These are phyloP conservation scores for Chirona hameri DNA, from an alignment of 2,888 invertebrate species.

Conservation along the genomic window DNA sequence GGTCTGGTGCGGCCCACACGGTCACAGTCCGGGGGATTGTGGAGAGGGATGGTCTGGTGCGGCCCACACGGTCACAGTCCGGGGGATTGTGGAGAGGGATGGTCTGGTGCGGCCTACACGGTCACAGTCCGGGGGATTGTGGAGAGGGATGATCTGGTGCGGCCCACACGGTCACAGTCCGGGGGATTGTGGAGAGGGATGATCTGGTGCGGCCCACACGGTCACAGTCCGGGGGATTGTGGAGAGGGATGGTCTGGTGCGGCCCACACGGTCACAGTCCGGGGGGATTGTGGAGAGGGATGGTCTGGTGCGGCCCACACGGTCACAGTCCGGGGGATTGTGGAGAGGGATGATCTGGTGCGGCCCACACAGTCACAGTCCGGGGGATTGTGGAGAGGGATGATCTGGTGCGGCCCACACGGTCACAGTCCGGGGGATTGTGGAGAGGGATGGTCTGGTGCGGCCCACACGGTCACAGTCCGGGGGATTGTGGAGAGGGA, in stretches of 20 bases:
- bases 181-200: neutral
- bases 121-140: neutral
- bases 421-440: neutral
- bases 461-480: neutral
- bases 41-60: neutral
- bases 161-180: neutral
- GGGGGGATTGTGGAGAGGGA: neutral
- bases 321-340: neutral
- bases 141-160: neutral
- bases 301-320: neutral
- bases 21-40: neutral
- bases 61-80: neutral
- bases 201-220: neutral
- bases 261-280: neutral
- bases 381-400: neutral
- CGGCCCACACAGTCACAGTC: neutral
- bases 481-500: neutral
- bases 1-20: neutral
- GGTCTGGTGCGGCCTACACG: neutral
- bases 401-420: neutral
- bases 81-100: neutral
- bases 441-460: neutral
- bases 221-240: neutral
- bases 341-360: neutral
- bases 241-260: neutral